phyloP scores from a whole-genome alignment of 2,113 vertebrate genomes.

The Condylura cristata region DNA sequence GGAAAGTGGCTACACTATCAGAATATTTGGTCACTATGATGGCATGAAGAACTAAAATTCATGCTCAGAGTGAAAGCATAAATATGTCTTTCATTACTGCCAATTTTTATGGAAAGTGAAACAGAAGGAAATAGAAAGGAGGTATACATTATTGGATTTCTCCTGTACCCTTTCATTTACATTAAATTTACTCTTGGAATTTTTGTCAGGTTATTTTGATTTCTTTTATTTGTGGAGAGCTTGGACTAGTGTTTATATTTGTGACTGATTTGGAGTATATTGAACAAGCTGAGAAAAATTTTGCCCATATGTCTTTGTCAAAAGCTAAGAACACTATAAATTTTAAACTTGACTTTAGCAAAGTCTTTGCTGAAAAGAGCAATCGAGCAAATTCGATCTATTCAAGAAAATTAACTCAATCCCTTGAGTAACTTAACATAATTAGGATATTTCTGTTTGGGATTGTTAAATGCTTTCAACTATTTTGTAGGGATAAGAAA shows the following conservation, averaged over 20 bases:
- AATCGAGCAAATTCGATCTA: constrained; percentile 62
- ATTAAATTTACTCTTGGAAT: neutral
- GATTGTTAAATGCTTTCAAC: constrained; percentile 26
- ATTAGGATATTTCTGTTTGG: constrained; percentile 27
- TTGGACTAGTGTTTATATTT: constrained; percentile 36
- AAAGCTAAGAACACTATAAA: constrained; percentile 54
- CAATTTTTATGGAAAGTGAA: constrained; percentile 12
- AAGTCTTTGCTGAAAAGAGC: constrained; percentile 43
- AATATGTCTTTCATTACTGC: neutral
- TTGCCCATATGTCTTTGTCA: constrained; percentile 45
- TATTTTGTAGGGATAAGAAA: constrained; percentile 24
- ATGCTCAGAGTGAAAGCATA: neutral
- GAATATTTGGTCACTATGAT: neutral
- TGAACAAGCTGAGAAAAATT: constrained; percentile 32
- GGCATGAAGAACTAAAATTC: neutral
- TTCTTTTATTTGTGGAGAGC: neutral
- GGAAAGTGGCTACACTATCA: neutral
- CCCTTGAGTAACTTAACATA: constrained; percentile 54
- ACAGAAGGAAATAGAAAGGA: neutral
- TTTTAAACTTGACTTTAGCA: constrained; percentile 51
- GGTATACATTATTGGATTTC: neutral
- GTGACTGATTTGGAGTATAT: constrained; percentile 7
- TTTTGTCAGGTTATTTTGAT: constrained; percentile 17
- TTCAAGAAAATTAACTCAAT: constrained; percentile 61
- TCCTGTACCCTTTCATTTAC: constrained; percentile 5